Base-by-base conservation (phyloP, 2,113 vertebrate genomes). In the Dicaeum eximium region DNA sequence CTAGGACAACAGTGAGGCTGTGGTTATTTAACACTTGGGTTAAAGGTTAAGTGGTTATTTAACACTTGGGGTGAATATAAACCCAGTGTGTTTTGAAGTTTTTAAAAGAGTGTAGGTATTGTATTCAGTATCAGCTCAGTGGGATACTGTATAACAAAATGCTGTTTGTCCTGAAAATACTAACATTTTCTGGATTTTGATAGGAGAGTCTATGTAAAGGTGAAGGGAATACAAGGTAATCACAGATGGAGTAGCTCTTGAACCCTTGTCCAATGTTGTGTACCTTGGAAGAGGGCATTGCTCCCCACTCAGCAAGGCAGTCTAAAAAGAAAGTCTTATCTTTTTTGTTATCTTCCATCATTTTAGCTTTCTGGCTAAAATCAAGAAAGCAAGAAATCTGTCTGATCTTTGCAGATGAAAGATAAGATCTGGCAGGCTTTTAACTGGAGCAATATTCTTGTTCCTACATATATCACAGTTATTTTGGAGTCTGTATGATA, bases 391-490 rank as follows among this genome's bases (percentile, higher is more conserved):
- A 73, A 86, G 62, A 83, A 73, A 92, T 88, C 80, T 86, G 58
- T 50, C 81, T 82, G 74, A 42, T 70, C 92, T 90, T 86, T 94
- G 51, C 80, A 92, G 82, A 86, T 21, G 42, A 88, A 90, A 88
- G 81, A 88, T 80, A 91, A 80, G 84, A 95, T 88, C 86, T 97
- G 90, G 54, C 90, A 95, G 69, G 83, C 82, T 92, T 77, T 90
- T 58, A 92, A 80, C 60, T 47, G 57, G 87, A 91, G 92, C 88
- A 88, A 50, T 62, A 88, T 88, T 91, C 91, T 67, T 80, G 72
- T 92, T 94, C 94, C 82, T 91, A 65, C 88, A 72, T 96, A 73
- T 37, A 95, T 87, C 84, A 84, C 53, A 72, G 70, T 87, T 96
- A 96, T 95, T 94, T 96, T 92, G 70, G 73, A 91, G 42, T 71